Base-by-base conservation (phyloP, 2,888 invertebrate species). In the Schrankia costaestrigalis region DNA sequence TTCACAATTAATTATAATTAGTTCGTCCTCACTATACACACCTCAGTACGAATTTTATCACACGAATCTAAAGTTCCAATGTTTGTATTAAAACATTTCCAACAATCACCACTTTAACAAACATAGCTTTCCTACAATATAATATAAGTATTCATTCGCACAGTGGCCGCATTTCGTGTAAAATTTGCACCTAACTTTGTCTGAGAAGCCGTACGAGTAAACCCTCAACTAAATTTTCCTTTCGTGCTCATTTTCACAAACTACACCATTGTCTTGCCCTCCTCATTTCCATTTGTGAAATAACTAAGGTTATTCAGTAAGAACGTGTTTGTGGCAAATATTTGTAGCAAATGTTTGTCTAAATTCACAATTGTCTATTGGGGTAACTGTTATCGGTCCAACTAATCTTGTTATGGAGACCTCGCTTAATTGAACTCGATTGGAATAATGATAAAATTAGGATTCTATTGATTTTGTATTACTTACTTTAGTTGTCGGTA, bases 251-350 rank as follows among this genome's bases (percentile, higher is more conserved):
- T 64, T 61, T 57, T 50, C 30, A 41, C 48, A 59, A 68, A 60
- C 63, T 68, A 49, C 42, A 41, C 55, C 47, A 56, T 62, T 61
- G 58, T 62, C 55, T 56, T 46, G 18, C 27, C 35, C 37, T 43
- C 41, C 46, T 53, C 45, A 56, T 63, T 64, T 54, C 34, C 50
- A 60, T 60, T 40, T 13, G 24, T 25, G 40, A 40, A 34, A 23
- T 38, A 37, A 42, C 30, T 34, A 35, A 24, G 35, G 41, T 39
- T 31, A 36, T 52, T 36, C 15, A 9, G 21, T 11, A 26, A 25
- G 11, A 13, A 41, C n/a, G 26, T 36, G 26, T 13, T 26, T 35
- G 28, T 11, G 11, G 31, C 36, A 34, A 51, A 46, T 34, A 30
- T n/a, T 19, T 9, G 15, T n/a, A 10, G 7, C 3, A 17, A 21